These are phyloP conservation scores for Motacilla alba DNA, from an alignment of 2,113 vertebrate genomes.

Conservation along the genomic window DNA sequence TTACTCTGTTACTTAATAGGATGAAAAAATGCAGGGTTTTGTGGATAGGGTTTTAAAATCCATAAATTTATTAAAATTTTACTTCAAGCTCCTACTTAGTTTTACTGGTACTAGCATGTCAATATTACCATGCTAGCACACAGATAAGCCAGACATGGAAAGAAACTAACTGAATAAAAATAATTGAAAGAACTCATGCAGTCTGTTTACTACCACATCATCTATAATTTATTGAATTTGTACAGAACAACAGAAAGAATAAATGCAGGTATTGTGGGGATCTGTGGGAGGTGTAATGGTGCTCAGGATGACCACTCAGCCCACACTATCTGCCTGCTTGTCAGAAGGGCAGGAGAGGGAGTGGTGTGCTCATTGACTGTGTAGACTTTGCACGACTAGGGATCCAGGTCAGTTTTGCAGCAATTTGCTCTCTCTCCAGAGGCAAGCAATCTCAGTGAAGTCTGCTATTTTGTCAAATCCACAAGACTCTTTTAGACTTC, in stretches of 20 bases:
- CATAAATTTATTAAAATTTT: neutral
- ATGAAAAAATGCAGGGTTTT: neutral
- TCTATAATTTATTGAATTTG: neutral
- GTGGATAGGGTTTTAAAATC: neutral
- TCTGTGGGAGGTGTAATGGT: neutral
- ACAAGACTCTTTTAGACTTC: neutral
- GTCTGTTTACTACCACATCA: neutral
- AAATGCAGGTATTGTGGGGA: neutral
- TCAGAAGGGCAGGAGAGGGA: neutral
- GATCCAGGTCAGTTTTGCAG: neutral
- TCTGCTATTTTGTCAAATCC: neutral
- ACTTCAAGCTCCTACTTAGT: neutral
- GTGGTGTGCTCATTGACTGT: rapidly evolving
- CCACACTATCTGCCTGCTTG: rapidly evolving
- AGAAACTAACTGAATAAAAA: neutral
- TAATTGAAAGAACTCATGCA: neutral
- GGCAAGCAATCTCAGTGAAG: neutral
- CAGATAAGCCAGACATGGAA: rapidly evolving
- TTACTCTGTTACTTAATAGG: neutral
- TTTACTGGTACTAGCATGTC: neutral
- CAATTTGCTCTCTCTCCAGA: neutral
- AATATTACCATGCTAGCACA: neutral
- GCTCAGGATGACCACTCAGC: neutral
- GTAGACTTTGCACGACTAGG: neutral
- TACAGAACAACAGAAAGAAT: neutral